Percentiles rank a stretch among this genome's conserved stretches.
phyloP scores from a whole-genome alignment of 2,797 vertebrate species.

The Hydrocynus forskahlii region DNA sequence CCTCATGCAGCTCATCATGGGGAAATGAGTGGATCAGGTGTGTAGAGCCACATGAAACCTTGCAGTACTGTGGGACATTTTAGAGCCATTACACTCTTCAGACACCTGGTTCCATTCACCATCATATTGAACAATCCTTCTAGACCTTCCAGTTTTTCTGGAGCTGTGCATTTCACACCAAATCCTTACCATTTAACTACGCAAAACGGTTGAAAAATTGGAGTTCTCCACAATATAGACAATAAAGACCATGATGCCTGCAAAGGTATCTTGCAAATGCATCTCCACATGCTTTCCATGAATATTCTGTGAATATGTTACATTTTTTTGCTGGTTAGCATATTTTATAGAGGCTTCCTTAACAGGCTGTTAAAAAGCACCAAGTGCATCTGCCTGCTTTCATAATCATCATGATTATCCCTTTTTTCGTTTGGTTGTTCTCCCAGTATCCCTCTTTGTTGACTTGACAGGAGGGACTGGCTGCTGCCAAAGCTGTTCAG shows the following conservation, averaged over 20 bases:
- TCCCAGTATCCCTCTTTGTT: conserved; percentile 42
- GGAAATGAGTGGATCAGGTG: no score
- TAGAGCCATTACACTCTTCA: no score
- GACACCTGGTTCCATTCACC: no score
- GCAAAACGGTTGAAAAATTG: no score
- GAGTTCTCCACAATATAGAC: no score
- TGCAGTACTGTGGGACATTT: no score
- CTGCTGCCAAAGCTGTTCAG: conserved; percentile 56
- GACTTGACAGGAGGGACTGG: conserved; percentile 42
- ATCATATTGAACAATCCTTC: no score
- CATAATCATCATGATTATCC: not conserved
- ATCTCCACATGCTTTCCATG: not conserved
- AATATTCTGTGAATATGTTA: not conserved
- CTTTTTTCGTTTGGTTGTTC: not conserved
- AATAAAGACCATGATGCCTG: not conserved
- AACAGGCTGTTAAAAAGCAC: not conserved
- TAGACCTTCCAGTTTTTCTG: no score
- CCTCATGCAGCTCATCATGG: no score
- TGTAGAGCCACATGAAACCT: no score
- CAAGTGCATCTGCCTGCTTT: not conserved
- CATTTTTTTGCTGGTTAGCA: not conserved
- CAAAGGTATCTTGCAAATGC: not conserved
- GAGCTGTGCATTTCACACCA: no score
- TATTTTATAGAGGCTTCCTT: not conserved
- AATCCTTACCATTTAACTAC: no score